Conservation (phyloP, 2,113 vertebrate species). For the Ameiurus melas region DNA sequence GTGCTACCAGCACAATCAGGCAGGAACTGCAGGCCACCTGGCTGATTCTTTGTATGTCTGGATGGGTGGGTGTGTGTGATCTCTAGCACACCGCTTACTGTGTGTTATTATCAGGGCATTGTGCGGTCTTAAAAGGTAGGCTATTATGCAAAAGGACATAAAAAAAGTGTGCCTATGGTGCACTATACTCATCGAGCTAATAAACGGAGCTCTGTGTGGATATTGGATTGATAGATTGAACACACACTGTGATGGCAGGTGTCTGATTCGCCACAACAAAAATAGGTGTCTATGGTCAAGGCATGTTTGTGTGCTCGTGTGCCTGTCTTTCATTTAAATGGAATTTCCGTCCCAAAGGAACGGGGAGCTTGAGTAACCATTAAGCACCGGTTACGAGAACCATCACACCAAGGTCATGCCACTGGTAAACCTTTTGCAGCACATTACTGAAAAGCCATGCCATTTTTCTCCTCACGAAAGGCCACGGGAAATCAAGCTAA, state of each 20-base stretch:
- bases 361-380: background rate
- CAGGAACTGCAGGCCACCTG: background rate
- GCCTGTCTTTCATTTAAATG: slow-evolving; percentile 10
- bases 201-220: slow-evolving; percentile 1
- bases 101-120: background rate
- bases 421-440: slow-evolving; percentile 25
- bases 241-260: slow-evolving; percentile 29
- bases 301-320: background rate
- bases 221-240: slow-evolving; percentile 10
- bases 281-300: background rate
- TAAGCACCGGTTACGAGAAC: slow-evolving; percentile 18
- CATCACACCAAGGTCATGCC: slow-evolving; percentile 41
- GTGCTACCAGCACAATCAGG: background rate
- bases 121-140: background rate
- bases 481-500: slow-evolving; percentile 12
- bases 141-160: background rate
- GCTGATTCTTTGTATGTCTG: background rate
- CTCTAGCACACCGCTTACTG: background rate
- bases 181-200: slow-evolving; percentile 23
- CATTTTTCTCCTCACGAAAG: slow-evolving; percentile 35
- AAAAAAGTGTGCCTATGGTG: background rate
- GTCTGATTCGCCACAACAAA: slow-evolving; percentile 23
- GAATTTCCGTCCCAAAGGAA: slow-evolving; percentile 17
- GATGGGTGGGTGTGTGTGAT: background rate
- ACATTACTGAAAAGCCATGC: slow-evolving; percentile 38